Percentiles rank a stretch among this genome's conserved stretches.
Evolutionary conservation across 2,888 invertebrate species (phyloP).

Genomic region (Malachius bipustulatus): DNA sequence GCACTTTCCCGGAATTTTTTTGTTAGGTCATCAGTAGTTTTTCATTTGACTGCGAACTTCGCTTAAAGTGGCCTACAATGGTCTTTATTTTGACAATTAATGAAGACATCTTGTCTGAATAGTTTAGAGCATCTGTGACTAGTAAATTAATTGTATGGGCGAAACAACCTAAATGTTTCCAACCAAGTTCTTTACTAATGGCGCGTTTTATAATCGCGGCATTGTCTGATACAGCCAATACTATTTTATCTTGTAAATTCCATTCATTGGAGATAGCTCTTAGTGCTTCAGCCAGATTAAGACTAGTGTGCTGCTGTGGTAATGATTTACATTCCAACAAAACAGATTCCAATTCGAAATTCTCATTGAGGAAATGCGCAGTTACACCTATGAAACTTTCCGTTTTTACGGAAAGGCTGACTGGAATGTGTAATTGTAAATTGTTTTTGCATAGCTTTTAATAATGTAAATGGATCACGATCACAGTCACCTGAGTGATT

Average conservation of each 20-base stretch:
- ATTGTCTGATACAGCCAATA: conserved; percentile 23
- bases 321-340: conserved; percentile 19
- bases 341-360: conserved; percentile 20
- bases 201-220: conserved; percentile 24
- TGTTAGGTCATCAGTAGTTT: too few species aligned
- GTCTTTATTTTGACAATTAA: too few species aligned
- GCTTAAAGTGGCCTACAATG: too few species aligned
- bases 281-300: conserved; percentile 21
- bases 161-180: conserved; percentile 22
- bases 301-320: conserved; percentile 20
- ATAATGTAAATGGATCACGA: too few species aligned
- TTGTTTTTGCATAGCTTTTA: too few species aligned
- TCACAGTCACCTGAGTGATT: too few species aligned
- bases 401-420: conserved; percentile 21
- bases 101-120: too few species aligned
- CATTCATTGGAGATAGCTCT: conserved; percentile 21
- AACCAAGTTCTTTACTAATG: conserved; percentile 15
- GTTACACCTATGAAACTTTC: conserved; percentile 22
- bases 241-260: conserved; percentile 22
- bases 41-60: too few species aligned
- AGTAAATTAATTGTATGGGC: conserved; percentile 24
- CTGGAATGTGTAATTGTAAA: too few species aligned
- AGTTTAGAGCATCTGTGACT: conserved; percentile 17
- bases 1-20: too few species aligned
- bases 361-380: conserved; percentile 19